Evolutionary conservation across 2,113 vertebrate genomes (phyloP), one percentile per base, ranked within the genome.

Genomic region (Indicator indicator): DNA sequence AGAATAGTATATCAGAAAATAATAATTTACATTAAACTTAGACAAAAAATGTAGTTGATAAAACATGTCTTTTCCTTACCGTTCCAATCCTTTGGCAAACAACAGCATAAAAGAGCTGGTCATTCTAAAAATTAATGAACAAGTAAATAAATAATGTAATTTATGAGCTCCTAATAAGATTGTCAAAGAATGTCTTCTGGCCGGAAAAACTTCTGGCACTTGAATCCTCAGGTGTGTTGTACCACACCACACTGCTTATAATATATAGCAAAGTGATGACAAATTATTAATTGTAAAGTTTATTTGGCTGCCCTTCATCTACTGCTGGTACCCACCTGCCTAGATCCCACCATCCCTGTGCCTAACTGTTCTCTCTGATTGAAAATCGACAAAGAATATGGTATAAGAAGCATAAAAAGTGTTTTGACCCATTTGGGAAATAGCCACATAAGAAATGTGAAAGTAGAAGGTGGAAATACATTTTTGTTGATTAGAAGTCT

Each of bases 81-180:
- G 4, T 59, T 80, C 82, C 96, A 72, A 7, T 58, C 38, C 26
- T 95, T 83, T 36, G 85, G 72, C 96, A 97, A 86, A 69, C 33
- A 64, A 97, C 3, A 68, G 77, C 16, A 27, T 97, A 97, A 64
- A 96, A 96, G 40, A 97, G 11, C 5, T 56, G 33, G 3, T 27
- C 17, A 21, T 2, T 46, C 96, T 97, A 32, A 76, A 96, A 94
- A 74, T 33, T 12, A 93, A 63, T 12, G 46, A 74, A 70, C 3
- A 83, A 86, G 28, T 3, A 50, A 58, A 70, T 73, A 76, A 91
- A 42, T 83, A 74, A n/a, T 52, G 48, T 14, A 16, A 48, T 40
- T 3, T 1, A 48, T 54, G 18, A 74, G 68, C 7, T 77, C 56
- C 19, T 28, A 40, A 67, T n/a, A 46, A 1, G 4, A 54, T 44